Percentiles rank a stretch among this genome's conserved stretches.
Evolutionary conservation across 2,797 vertebrate species (phyloP).

Genomic region (Protosalanx chinensis): DNA sequence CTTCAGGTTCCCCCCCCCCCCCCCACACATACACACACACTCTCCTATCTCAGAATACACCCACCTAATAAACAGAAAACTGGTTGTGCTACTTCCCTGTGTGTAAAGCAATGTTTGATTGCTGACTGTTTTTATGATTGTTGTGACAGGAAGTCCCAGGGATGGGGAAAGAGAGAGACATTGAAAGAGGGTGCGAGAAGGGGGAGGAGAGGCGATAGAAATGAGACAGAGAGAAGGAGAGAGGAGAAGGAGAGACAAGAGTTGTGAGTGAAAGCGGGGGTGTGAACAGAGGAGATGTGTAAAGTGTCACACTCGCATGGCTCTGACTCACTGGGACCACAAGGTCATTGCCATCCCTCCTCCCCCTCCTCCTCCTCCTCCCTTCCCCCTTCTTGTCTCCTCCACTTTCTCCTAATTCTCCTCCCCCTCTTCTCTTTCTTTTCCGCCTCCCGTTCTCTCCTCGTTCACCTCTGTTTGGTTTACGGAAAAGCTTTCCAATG

Average conservation of each 20-base stretch:
- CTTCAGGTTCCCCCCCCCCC: not conserved
- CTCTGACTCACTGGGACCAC: constrained; percentile 50
- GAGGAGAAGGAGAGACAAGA: not conserved
- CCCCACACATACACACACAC: not conserved
- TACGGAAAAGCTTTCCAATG: constrained; percentile 47
- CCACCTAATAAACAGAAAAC: constrained; percentile 57
- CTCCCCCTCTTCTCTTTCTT: constrained; percentile 8
- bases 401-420: constrained; percentile 26
- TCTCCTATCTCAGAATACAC: constrained; percentile 21
- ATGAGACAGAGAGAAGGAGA: constrained; percentile 4
- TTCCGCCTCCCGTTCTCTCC: constrained; percentile 10
- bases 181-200: not conserved
- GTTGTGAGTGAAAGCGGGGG: not conserved
- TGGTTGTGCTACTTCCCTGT: constrained; percentile 66
- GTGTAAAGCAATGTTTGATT: constrained; percentile 57
- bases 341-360: constrained; percentile 46
- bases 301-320: constrained; percentile 42
- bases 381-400: too few relatives aligned
- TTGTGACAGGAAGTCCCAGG: constrained; percentile 67
- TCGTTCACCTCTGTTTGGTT: constrained; percentile 28
- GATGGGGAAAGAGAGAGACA: constrained; percentile 44
- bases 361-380: constrained; percentile 20
- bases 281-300: constrained; percentile 36
- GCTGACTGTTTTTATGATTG: constrained; percentile 66
- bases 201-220: constrained; percentile 20